phyloP scores from a whole-genome alignment of 2,113 vertebrate genomes.

The Nannobrachium achirus region DNA sequence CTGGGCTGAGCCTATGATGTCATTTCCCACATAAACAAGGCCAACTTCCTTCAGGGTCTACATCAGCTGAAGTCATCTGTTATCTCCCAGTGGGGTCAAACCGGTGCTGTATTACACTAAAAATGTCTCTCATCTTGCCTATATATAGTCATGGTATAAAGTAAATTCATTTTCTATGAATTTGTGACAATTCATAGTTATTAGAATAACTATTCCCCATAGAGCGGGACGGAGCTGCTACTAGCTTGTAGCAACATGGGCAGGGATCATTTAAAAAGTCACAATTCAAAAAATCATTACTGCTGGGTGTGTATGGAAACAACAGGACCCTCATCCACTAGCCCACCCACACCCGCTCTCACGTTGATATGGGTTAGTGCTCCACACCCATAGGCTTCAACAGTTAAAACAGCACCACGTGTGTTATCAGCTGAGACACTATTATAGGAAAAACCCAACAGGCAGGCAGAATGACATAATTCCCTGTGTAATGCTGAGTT shows the following conservation, averaged over 20 bases:
- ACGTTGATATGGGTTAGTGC: slow-evolving; percentile 60
- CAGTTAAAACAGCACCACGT: slow-evolving; percentile 62
- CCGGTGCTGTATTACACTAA: slow-evolving; percentile 9
- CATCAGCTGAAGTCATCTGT: slow-evolving; percentile 64
- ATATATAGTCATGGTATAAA: background rate
- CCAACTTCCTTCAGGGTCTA: slow-evolving; percentile 59
- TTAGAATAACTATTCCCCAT: slow-evolving; percentile 12
- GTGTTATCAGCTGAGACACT: slow-evolving; percentile 74
- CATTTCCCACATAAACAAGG: slow-evolving; percentile 76
- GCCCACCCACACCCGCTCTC: too few relatives aligned
- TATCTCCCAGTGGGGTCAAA: slow-evolving; percentile 41
- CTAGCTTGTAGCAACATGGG: slow-evolving; percentile 58
- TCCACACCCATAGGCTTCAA: slow-evolving; percentile 70
- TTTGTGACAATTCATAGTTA: slow-evolving; percentile 43
- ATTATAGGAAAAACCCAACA: slow-evolving; percentile 74
- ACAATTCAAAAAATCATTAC: slow-evolving; percentile 52
- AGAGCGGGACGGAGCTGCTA: slow-evolving; percentile 47
- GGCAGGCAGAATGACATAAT: slow-evolving; percentile 69
- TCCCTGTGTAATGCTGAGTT: slow-evolving; percentile 58
- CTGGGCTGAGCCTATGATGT: slow-evolving; percentile 67
- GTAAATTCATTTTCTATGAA: slow-evolving; percentile 23
- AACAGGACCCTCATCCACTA: slow-evolving; percentile 8
- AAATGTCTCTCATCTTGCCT: slow-evolving; percentile 4
- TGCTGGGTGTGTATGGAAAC: slow-evolving; percentile 23
- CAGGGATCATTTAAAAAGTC: slow-evolving; percentile 52